Conservation (phyloP, 2,888 invertebrate species). For the Plagodis dolabraria region DNA sequence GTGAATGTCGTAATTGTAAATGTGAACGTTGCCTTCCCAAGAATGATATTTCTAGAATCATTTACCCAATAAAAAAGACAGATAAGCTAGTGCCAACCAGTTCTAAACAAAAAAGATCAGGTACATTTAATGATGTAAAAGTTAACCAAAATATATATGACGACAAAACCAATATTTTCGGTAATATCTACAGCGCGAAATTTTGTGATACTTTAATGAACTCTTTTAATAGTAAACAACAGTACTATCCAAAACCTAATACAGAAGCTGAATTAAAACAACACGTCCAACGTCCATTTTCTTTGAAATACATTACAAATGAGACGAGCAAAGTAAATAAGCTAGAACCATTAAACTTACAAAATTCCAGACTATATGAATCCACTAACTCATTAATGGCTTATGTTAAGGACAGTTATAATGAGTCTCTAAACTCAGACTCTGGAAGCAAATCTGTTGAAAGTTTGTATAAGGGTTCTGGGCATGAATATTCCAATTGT, state of each 20-base stretch:
- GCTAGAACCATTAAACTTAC: constrained; percentile 1
- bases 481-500: constrained; percentile 36
- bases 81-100: constrained; percentile 20
- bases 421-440: constrained; percentile 4
- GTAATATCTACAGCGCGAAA: too few relatives aligned
- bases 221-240: background rate
- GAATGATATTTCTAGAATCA: constrained; percentile 8
- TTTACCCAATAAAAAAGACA: constrained; percentile 26
- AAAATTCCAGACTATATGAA: constrained; percentile 18
- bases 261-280: constrained; percentile 11
- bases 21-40: constrained; percentile 9
- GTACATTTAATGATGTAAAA: too few relatives aligned
- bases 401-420: constrained; percentile 21
- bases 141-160: too few relatives aligned
- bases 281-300: background rate
- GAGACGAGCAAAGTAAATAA: background rate
- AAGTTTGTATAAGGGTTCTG: constrained; percentile 39
- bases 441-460: constrained; percentile 25
- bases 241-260: background rate
- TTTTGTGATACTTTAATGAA: background rate
- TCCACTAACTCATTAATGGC: constrained; percentile 30
- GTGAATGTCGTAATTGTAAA: constrained; percentile 8
- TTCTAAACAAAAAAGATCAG: constrained; percentile 15
- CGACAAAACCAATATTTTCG: too few relatives aligned
- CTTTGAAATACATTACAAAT: background rate